Conservation (phyloP, 2,888 invertebrate genomes). For the Drosophila prolongata region DNA sequence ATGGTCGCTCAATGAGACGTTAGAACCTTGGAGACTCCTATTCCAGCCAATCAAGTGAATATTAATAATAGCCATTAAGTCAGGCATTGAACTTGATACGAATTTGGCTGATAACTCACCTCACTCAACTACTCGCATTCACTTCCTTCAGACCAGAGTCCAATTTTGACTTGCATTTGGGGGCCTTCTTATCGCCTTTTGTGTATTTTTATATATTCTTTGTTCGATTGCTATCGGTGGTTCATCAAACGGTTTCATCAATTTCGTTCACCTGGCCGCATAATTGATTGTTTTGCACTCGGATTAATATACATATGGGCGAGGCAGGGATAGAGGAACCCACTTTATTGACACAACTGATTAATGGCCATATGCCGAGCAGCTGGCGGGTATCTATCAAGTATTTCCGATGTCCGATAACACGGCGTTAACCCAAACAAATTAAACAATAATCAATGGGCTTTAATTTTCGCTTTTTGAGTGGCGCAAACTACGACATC, state of each 20-base stretch:
- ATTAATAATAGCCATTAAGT: conserved; percentile 37
- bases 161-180: conserved; percentile 13
- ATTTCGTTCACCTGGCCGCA: conserved; percentile 18
- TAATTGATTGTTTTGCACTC: conserved; percentile 73
- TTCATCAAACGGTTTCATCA: conserved; percentile 11
- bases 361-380: conserved; percentile 41
- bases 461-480: conserved; percentile 23
- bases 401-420: conserved; percentile 64
- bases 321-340: conserved; percentile 1
- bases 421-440: conserved; percentile 19
- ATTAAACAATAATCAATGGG: conserved; percentile 38
- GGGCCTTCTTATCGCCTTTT: conserved; percentile 7
- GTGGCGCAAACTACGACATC: conserved; percentile 18
- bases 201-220: conserved; percentile 4
- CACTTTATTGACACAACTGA: conserved; percentile 46
- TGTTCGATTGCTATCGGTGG: conserved; percentile 22
- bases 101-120: conserved; percentile 22
- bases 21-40: conserved; percentile 3
- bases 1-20: conserved; percentile 1
- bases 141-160: conserved; percentile 51
- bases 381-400: conserved; percentile 50
- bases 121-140: conserved; percentile 38
- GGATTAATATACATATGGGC: conserved; percentile 17
- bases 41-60: conserved; percentile 5
- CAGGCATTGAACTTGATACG: conserved; percentile 64